Conservation (phyloP, 2,888 invertebrate species). For the Lutraria lutraria region DNA sequence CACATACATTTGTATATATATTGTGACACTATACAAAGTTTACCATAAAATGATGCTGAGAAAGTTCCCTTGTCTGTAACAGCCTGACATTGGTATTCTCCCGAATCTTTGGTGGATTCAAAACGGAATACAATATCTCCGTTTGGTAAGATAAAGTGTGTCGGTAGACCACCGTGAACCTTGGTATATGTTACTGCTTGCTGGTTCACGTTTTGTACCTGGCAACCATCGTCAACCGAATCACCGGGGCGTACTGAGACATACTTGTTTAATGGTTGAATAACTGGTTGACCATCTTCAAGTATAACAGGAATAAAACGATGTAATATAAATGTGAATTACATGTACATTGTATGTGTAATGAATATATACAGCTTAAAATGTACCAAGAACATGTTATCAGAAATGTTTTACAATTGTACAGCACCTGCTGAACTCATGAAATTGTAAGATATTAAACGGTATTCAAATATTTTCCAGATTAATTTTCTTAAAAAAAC, state of each 20-base stretch:
- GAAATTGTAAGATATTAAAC: too few species aligned
- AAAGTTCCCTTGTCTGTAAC: conserved; percentile 60
- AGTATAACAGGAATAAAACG: background rate
- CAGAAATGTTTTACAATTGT: too few species aligned
- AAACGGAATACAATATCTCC: conserved; percentile 61
- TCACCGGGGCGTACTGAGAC: conserved; percentile 57
- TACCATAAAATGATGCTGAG: conserved; percentile 62
- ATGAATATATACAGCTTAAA: too few species aligned
- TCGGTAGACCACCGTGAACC: conserved; percentile 58
- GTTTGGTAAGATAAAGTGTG: conserved; percentile 57
- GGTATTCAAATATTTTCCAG: too few species aligned
- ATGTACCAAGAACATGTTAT: too few species aligned
- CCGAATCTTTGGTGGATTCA: conserved; percentile 44
- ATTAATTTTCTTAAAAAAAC: too few species aligned
- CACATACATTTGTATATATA: background rate
- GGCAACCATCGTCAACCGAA: conserved; percentile 62
- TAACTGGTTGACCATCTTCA: conserved; percentile 29
- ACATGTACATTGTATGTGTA: too few species aligned
- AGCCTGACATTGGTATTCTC: conserved; percentile 63
- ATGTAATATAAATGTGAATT: background rate
- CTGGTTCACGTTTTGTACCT: conserved; percentile 49
- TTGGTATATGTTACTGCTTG: conserved; percentile 56
- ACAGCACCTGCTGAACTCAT: too few species aligned
- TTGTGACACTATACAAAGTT: background rate
- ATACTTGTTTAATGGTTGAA: conserved; percentile 53